phyloP scores from a whole-genome alignment of 64 coral and sea anemone species.

The Stylophora pistillata region DNA sequence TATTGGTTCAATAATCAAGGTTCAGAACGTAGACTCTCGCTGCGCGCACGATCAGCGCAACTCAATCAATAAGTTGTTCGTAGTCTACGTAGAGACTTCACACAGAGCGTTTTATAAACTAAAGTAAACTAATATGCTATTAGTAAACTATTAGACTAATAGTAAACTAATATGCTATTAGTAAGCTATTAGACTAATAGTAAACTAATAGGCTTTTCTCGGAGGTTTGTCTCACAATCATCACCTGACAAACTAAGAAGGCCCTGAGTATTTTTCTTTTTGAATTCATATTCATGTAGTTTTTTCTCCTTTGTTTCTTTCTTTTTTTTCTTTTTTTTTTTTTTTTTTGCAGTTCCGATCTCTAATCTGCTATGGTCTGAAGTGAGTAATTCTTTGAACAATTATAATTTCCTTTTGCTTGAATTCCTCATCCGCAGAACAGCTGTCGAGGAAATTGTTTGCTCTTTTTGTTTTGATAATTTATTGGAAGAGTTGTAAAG shows the following conservation, averaged over 20 bases:
- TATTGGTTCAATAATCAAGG: too few species aligned
- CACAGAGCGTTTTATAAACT: background rate
- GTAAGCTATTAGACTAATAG: too few species aligned
- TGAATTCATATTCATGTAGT: background rate
- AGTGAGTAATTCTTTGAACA: constrained; percentile 63
- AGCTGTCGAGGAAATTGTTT: too few species aligned
- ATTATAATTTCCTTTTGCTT: background rate
- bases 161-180: too few species aligned
- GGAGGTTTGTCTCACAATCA: too few species aligned
- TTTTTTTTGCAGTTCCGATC: constrained; percentile 85
- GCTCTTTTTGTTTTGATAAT: background rate
- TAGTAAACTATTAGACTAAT: too few species aligned
- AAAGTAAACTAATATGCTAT: too few species aligned
- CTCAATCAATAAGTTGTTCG: too few species aligned
- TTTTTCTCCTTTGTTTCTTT: background rate
- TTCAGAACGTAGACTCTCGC: too few species aligned
- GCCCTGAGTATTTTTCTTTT: background rate
- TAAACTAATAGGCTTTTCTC: too few species aligned
- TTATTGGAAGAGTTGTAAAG: background rate
- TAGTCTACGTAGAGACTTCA: background rate
- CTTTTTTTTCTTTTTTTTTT: constrained; percentile 14
- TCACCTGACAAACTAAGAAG: background rate
- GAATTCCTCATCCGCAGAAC: background rate
- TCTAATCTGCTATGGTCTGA: constrained; percentile 89
- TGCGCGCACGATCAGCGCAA: too few species aligned